A percentile compares a stretch with the other conserved stretches of the same genome.
phyloP scores from a whole-genome alignment of 23 tunicate genomes.

The Trididemnum miniatum region DNA sequence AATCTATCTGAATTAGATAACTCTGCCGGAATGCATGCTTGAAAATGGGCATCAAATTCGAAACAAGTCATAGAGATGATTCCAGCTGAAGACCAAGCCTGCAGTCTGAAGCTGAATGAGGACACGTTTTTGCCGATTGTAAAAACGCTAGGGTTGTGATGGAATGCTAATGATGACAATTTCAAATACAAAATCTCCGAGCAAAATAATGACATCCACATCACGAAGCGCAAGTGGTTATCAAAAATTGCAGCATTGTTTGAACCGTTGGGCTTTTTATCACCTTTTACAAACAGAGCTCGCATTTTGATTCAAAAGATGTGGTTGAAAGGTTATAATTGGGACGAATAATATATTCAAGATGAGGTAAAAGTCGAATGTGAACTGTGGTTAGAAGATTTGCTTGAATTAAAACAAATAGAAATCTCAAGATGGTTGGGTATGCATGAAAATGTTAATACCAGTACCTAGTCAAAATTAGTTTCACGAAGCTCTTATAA shows the following conservation, averaged over 20 bases:
- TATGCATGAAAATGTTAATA: too few relatives aligned
- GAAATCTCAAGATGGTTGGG: neutral
- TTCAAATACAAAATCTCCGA: neutral
- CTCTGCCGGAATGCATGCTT: conserved; percentile 5
- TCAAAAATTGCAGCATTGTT: conserved; percentile 9
- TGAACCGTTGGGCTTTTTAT: conserved; percentile 2
- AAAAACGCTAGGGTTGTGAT: conserved; percentile 8
- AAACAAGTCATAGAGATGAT: neutral
- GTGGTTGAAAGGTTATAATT: conserved; percentile 6
- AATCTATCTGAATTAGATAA: neutral
- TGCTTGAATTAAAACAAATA: neutral
- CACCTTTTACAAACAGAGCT: conserved; percentile 6
- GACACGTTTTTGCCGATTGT: neutral
- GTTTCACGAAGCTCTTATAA: too few relatives aligned
- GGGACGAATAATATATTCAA: neutral
- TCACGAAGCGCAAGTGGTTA: neutral
- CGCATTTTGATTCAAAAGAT: conserved; percentile 2
- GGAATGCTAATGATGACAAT: neutral
- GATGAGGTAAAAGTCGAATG: neutral
- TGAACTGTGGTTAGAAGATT: neutral
- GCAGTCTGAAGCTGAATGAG: neutral
- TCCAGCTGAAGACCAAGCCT: neutral
- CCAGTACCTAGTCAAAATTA: too few relatives aligned
- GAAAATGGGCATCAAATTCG: conserved; percentile 4
- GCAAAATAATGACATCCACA: neutral